Conservation (phyloP, 2,797 vertebrate species). For the Phataginus tetradactyla region DNA sequence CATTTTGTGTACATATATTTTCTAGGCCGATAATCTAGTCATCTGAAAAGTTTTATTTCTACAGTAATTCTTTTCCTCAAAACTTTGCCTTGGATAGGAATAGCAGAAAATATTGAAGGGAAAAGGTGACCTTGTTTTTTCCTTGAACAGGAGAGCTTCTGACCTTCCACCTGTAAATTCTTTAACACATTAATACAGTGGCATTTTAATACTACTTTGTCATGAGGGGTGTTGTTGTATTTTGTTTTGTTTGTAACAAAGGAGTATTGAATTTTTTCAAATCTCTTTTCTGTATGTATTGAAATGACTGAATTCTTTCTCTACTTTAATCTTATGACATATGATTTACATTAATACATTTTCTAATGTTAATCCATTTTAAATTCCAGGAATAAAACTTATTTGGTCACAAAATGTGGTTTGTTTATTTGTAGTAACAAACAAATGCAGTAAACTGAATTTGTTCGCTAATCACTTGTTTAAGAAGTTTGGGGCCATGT, state of each 20-base stretch:
- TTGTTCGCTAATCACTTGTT: not conserved
- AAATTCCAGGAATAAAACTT: not conserved
- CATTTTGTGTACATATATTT: not conserved
- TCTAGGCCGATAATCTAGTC: not conserved
- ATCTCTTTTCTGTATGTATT: not conserved
- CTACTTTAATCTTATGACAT: not conserved
- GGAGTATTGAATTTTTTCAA: not conserved
- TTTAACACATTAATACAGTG: not conserved
- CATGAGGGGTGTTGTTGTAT: not conserved
- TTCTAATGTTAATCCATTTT: constrained; percentile 22
- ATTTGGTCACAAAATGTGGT: not conserved
- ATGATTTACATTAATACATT: not conserved
- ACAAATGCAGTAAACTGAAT: not conserved
- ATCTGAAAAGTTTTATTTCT: not conserved
- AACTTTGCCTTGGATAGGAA: not conserved
- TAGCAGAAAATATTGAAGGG: not conserved
- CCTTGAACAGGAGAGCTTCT: not conserved
- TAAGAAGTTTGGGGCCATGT: not conserved
- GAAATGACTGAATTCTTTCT: not conserved
- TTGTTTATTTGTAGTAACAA: not conserved
- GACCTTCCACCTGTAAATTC: not conserved
- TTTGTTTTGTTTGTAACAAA: not conserved
- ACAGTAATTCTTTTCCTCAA: not conserved
- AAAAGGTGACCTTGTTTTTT: not conserved
- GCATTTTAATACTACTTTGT: not conserved